Conservation (phyloP, 2,113 vertebrate species). For the Sisor rabdophorus region DNA sequence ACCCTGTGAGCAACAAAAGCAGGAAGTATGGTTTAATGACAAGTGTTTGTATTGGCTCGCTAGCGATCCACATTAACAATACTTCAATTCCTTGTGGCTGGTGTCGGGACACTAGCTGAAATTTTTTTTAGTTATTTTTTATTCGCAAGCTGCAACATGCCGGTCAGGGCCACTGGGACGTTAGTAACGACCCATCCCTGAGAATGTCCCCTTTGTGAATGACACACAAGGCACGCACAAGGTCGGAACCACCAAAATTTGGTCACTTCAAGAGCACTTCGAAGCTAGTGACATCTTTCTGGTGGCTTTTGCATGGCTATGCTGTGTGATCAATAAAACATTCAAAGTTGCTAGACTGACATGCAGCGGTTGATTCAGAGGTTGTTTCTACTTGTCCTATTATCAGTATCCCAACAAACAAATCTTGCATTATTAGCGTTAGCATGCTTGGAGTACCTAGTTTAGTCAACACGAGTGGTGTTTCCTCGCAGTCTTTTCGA, state of each 20-base stretch:
- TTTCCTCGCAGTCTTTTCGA: background rate
- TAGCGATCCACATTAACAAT: background rate
- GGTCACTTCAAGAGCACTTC: background rate
- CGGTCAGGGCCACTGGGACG: background rate
- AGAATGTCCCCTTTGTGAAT: background rate
- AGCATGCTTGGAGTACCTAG: slow-evolving; percentile 3
- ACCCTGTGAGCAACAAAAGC: background rate
- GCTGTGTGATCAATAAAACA: background rate
- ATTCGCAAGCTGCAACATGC: slow-evolving; percentile 11
- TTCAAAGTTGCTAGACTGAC: background rate
- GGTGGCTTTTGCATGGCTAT: background rate
- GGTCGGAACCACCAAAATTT: background rate
- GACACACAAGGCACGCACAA: background rate
- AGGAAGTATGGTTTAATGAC: background rate
- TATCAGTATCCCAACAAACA: background rate
- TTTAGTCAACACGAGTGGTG: background rate
- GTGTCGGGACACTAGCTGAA: background rate
- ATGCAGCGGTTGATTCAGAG: slow-evolving; percentile 2
- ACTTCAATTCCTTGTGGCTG: background rate
- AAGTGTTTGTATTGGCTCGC: background rate
- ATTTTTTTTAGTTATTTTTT: background rate
- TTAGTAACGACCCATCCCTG: background rate
- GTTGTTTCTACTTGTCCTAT: background rate
- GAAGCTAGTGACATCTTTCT: background rate
- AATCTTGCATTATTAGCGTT: background rate